Base-by-base conservation (phyloP, 2,888 invertebrate genomes). In the Uloborus plumipes region DNA sequence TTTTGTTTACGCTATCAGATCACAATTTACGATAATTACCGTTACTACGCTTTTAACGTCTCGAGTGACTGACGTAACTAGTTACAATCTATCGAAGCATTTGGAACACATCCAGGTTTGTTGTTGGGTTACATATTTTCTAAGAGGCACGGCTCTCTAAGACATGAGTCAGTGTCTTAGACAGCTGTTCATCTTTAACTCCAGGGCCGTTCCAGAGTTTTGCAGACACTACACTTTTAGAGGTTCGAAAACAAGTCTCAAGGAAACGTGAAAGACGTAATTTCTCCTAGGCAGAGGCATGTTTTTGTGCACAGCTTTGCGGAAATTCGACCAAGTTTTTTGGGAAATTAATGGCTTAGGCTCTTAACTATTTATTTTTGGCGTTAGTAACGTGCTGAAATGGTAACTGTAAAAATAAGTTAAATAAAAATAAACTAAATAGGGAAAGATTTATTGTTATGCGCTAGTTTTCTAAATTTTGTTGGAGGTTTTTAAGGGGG, bases 181-280 rank as follows among this genome's bases (percentile, higher is more conserved):
- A 77, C 76, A 77, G 77, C 77, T 77, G 77, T 64, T 62, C 70
- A 70, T 70, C 77, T 51, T 76, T 67, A 67, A 58, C 26, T 20
- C 67, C 53, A 55, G 67, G 75, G 53, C 59, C 53, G 58, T 66
- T 67, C 67, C 31, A 61, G 51, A 61, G 39, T 76, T 66, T 50
- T 76, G 67, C 67, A 67, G 67, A 69, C 67, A 50, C 59, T 59
- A 67, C 66, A 49, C 49, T 66, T 69, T 76, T 59, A 39, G 39
- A 26, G 53, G 22, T 51, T 53, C 62, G 69, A 76, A 76, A 76
- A 69, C 62, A 76, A 76, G 76, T 76, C 76, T 76, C 76, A 76
- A 76, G 69, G 61, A 69, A 62, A 62, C 50, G 26, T 7, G 51
- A 49, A 39, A 39, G 9, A 9, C 39, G 39, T 55, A 7, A 11